Base-by-base conservation (phyloP, 2,113 vertebrate genomes). In the Agapornis roseicollis region DNA sequence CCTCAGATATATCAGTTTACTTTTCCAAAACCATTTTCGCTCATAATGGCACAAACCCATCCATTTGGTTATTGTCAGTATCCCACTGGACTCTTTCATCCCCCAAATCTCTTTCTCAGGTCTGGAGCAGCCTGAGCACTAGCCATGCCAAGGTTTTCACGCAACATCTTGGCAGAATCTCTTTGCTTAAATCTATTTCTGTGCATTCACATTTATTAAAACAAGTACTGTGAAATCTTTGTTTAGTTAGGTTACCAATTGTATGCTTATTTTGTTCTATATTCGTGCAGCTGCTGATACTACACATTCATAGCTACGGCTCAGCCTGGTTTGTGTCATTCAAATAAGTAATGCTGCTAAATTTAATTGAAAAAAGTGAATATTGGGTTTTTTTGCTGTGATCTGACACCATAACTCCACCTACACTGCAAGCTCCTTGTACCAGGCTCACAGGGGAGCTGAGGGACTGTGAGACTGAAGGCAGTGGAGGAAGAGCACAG, bases 171-270 rank as follows among this genome's bases (percentile, higher is more conserved):
- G 80, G 64, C 64, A 53, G 55, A 66, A 63, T 49, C n/a, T 31
- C 68, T 90, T 90, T 78, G 84, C 66, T 85, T 55, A 42, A 85
- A 68, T 7, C 22, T 24, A 53, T 81, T 84, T 79, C 46, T 78
- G 0, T 10, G 24, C 20, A 42, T 37, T 91, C 35, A 22, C 61
- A 10, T 63, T 76, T 60, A 60, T 68, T 71, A 55, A 63, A 89
- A 53, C 31, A 28, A 55, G 28, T n/a, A 15, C 87, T 4, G 39
- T 5, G 47, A 63, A 71, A 44, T 46, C 64, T 78, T 71, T 89
- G 70, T 66, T 78, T 74, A 50, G 60, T 44, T 27, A 29, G 35
- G 37, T 42, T 93, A 55, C 46, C 91, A 89, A 35, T 71, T 35
- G 52, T 94, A 91, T 84, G 87, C 80, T 87, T n/a, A 9, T 76